A percentile compares a stretch with the other conserved stretches of the same genome.
Evolutionary conservation across 2,797 vertebrate genomes (phyloP).

Genomic region (Otolemur crassicaudatus): DNA sequence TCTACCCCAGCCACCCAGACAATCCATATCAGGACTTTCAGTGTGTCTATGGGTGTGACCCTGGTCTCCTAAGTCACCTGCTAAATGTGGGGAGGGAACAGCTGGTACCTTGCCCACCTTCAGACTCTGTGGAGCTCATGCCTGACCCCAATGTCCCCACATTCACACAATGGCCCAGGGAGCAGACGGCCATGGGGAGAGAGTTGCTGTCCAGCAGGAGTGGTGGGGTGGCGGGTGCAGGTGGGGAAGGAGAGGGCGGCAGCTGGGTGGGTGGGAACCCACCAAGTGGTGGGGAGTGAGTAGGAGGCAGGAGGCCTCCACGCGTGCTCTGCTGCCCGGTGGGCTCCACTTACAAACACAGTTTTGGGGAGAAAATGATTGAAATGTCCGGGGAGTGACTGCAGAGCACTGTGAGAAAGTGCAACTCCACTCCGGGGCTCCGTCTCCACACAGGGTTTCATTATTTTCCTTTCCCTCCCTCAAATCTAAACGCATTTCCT

Average conservation of each 20-base stretch:
- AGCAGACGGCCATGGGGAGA: accelerated
- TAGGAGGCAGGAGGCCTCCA: too few relatives aligned
- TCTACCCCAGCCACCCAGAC: neutral
- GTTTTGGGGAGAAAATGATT: neutral
- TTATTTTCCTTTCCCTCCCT: neutral
- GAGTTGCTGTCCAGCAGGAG: too few relatives aligned
- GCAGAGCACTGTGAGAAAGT: too few relatives aligned
- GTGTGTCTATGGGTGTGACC: neutral
- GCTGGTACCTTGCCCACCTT: neutral
- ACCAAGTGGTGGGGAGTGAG: neutral
- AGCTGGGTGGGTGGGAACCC: neutral
- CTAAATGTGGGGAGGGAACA: neutral
- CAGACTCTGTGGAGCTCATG: neutral
- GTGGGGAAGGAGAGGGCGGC: too few relatives aligned
- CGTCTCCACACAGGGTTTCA: too few relatives aligned
- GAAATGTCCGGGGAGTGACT: too few relatives aligned
- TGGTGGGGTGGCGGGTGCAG: too few relatives aligned
- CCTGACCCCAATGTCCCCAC: neutral
- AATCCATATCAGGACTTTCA: neutral
- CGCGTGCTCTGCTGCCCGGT: accelerated
- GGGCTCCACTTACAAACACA: neutral
- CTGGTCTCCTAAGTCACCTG: neutral
- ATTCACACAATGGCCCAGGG: accelerated
- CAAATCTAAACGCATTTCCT: neutral
- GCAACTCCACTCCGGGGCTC: neutral